Evolutionary conservation across 2,888 invertebrate genomes (phyloP).

Genomic region (Aleiodes alternator): DNA sequence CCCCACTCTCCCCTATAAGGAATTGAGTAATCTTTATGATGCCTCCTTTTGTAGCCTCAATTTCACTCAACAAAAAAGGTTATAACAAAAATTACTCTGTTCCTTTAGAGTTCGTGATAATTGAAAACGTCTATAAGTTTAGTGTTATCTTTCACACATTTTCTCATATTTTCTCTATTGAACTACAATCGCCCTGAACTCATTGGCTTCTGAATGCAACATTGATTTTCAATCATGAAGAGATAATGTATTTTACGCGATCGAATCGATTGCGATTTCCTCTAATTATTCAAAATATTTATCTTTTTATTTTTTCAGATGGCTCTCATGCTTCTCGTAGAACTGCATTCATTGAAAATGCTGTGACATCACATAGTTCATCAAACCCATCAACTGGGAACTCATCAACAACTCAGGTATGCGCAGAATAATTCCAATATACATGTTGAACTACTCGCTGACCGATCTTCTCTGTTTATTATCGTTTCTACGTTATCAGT

Average conservation of each 20-base stretch:
- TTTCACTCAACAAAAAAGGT: too few species aligned
- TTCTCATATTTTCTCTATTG: too few species aligned
- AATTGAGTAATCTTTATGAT: too few species aligned
- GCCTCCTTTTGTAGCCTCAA: too few species aligned
- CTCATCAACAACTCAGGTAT: constrained; percentile 56
- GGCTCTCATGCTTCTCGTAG: constrained; percentile 46
- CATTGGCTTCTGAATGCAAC: too few species aligned
- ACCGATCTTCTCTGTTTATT: neutral
- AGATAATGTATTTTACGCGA: neutral
- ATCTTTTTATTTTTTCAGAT: constrained; percentile 49
- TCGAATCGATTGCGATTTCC: neutral
- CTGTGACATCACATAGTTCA: constrained; percentile 50
- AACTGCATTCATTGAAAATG: constrained; percentile 50
- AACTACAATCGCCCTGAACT: too few species aligned
- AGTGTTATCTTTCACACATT: too few species aligned
- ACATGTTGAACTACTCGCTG: too few species aligned
- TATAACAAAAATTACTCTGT: too few species aligned
- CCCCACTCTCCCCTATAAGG: too few species aligned
- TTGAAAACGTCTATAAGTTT: too few species aligned
- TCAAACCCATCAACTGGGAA: constrained; percentile 57
- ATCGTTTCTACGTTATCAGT: neutral
- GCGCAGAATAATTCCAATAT: neutral
- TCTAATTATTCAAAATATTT: neutral
- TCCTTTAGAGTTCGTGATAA: too few species aligned
- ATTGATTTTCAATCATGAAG: neutral